Conservation (phyloP, 2,797 vertebrate species). For the Ibycter americanus region DNA sequence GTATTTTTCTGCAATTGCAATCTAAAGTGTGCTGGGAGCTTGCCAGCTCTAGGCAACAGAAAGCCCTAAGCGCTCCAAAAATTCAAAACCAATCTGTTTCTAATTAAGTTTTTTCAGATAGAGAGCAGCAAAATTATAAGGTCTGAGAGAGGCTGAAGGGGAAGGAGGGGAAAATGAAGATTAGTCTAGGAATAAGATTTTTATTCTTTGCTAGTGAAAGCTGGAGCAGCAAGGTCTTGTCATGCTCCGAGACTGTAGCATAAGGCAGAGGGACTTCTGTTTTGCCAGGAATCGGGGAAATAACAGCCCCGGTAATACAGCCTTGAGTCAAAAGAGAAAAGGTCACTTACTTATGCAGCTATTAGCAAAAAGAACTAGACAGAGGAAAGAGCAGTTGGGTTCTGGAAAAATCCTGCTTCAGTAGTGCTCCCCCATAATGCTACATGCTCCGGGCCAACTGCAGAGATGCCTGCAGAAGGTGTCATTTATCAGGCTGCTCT, state of each 20-base stretch:
- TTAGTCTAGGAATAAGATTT: not conserved
- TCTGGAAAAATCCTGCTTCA: not conserved
- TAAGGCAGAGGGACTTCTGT: not conserved
- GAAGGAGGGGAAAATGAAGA: not conserved
- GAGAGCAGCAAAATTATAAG: not conserved
- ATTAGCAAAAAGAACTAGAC: not conserved
- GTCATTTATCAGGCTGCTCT: not conserved
- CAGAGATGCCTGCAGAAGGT: not conserved
- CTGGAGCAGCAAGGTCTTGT: not conserved
- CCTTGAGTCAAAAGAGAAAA: not conserved
- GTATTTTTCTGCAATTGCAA: not conserved
- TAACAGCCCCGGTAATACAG: not conserved
- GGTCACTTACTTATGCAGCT: not conserved
- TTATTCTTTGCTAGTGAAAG: not conserved
- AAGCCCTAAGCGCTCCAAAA: not conserved
- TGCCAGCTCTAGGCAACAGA: not conserved
- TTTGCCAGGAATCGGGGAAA: not conserved
- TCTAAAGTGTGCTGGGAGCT: not conserved
- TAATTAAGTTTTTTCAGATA: not conserved
- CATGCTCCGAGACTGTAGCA: not conserved
- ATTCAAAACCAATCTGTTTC: not conserved
- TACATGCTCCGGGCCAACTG: not conserved
- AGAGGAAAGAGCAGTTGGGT: not conserved
- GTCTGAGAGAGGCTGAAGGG: not conserved
- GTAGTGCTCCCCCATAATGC: fast-evolving